Evolutionary conservation across 1,140 invertebrate genomes (phyloP), one percentile per base, ranked within the genome.

Genomic region (Ericerus pela): DNA sequence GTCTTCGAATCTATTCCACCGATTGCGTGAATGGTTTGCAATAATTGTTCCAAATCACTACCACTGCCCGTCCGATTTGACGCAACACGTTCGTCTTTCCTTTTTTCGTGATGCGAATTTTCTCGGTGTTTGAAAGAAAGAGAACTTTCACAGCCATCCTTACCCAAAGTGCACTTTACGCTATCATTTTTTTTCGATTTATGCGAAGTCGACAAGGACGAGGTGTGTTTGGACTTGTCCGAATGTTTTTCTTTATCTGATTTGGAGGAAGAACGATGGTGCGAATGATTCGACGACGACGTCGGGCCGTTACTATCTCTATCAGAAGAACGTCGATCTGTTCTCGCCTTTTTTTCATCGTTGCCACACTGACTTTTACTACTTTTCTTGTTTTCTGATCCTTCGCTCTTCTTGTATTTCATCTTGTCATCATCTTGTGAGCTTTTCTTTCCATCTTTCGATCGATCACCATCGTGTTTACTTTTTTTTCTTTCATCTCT

Each of bases 251-350:
- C 41, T 47, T 22, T 47, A 24, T 47, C 41, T 8, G 41, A 5
- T 47, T 22, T 47, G 20, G 20, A 24, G 10, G 41, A 24, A 3
- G 16, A 6, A 41, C 4, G 41, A 24, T 22, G 41, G 20, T 16
- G n/a, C 4, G 20, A 24, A 47, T 24, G 41, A 47, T 12, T 47
- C 5, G 4, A n/a, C n/a, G 41, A 47, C 2, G 41, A 12, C 10
- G 41, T 54, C 3, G 47, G 51, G 28, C 59, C 59, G 54, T 31
- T 58, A 29, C 57, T 60, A 52, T 62, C 61, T 28, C 61, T 43
- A 53, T 62, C 61, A n/a, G 58, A 58, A 41, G 61, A 62, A 20
- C 61, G 53, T 22, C 61, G 33, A 2, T 51, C 53, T 20, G 28
- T 29, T 55, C 31, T 55, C n/a, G n/a, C n/a, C n/a, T 55, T 37